Evolutionary conservation across 2,888 invertebrate genomes (phyloP), one percentile per base, ranked within the genome.

Genomic region (Eledona agricola): DNA sequence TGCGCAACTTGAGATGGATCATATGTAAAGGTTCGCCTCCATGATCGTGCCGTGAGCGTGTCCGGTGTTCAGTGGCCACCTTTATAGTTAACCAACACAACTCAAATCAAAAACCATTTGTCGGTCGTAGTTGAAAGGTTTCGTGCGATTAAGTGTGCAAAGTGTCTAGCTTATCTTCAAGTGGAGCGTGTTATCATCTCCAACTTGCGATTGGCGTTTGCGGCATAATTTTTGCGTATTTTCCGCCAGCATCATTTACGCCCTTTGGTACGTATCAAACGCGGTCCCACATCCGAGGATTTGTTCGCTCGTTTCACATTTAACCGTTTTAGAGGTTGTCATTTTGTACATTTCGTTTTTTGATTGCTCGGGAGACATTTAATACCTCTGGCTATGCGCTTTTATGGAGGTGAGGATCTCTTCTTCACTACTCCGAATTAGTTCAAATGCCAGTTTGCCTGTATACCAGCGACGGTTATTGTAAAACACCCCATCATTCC

Each of bases 81-180:
- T 22, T 37, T 37, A 37, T 20, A 32, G 19, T 35, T 35, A 35
- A 20, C n/a, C n/a, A n/a, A n/a, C n/a, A n/a, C n/a, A n/a, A n/a
- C 35, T n/a, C 13, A 22, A 22, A 35, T 35, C 35, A 35, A 22
- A 10, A 5, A 20, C 35, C 13, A 35, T 10, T 35, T 12, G n/a
- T 11, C 22, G 20, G 6, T 11, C 12, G 7, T 22, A 6, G 13
- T 20, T 13, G 20, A 35, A 31, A 9, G 13, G 13, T 31, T 31
- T 31, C 16, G 4, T 5, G 3, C 4, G 3, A n/a, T n/a, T 13
- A 20, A 5, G 2, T 2, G 2, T 26, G n/a, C n/a, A n/a, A n/a
- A n/a, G 9, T 25, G 25, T 22, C 22, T 4, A 19, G 4, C 19
- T 19, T 19, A 5, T 7, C 4, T n/a, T 25, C 25, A 7, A 25